Evolutionary conservation across 30 jellyfish, hydroid and myxozoan species (phyloP).

Genomic region (Pelagia noctiluca): DNA sequence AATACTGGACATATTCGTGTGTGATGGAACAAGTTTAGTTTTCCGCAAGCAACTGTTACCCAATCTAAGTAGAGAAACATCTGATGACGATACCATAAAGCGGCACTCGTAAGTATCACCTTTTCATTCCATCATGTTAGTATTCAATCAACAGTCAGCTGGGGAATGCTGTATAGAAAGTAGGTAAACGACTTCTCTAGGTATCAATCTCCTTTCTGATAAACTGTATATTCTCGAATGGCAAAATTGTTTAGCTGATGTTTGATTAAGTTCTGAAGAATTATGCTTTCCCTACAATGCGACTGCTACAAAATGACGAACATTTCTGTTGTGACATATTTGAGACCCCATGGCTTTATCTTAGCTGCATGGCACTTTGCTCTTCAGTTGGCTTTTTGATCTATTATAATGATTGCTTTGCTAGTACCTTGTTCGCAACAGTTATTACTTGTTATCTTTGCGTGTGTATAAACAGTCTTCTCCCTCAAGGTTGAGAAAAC

Average conservation of each 20-base stretch:
- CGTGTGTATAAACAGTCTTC: constrained; percentile 5
- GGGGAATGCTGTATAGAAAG: background rate
- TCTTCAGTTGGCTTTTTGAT: background rate
- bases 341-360: background rate
- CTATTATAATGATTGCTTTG: background rate
- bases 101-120: constrained; percentile 9
- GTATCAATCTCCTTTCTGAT: constrained; percentile 3
- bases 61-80: background rate
- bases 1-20: background rate
- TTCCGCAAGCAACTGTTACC: constrained; percentile 4
- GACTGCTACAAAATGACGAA: background rate
- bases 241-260: constrained; percentile 1
- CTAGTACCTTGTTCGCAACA: background rate
- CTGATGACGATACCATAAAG: background rate
- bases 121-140: background rate
- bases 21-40: constrained; percentile 35
- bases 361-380: constrained; percentile 5
- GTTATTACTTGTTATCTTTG: constrained; percentile 1
- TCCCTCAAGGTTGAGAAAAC: background rate
- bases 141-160: constrained; percentile 1
- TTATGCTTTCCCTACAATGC: constrained; percentile 2
- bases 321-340: background rate
- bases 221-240: background rate
- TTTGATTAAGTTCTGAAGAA: background rate
- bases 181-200: constrained; percentile 5